A percentile compares a stretch with the other conserved stretches of the same genome.
phyloP scores from a whole-genome alignment of 2,888 invertebrate species.

The Rhagium mordax region DNA sequence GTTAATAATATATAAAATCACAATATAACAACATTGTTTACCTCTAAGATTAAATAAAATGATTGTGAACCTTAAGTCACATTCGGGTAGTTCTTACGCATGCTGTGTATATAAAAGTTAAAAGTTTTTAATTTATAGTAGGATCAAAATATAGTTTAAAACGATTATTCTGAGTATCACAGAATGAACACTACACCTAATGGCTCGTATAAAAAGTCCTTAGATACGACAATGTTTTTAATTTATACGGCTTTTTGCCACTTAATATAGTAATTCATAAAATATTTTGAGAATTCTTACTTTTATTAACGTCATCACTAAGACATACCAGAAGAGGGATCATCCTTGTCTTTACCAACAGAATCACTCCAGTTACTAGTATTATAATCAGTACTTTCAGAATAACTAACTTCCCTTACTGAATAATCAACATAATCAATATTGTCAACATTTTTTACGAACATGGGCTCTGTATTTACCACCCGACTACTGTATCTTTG shows the following conservation, averaged over 20 bases:
- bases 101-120: conserved; percentile 49
- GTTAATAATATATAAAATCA: conserved; percentile 31
- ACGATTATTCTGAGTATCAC: conserved; percentile 71
- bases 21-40: conserved; percentile 33
- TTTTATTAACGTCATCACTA: conserved; percentile 59
- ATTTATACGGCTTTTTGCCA: conserved; percentile 35
- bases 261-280: conserved; percentile 36
- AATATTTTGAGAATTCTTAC: conserved; percentile 39
- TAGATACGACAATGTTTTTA: conserved; percentile 64
- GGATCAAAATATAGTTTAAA: conserved; percentile 62
- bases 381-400: conserved; percentile 49
- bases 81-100: conserved; percentile 53
- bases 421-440: conserved; percentile 56
- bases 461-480: conserved; percentile 69
- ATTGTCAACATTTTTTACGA: conserved; percentile 67
- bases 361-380: conserved; percentile 43
- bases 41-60: conserved; percentile 44
- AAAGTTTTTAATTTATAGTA: conserved; percentile 40
- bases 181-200: conserved; percentile 71
- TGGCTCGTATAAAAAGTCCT: conserved; percentile 70
- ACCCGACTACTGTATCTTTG: conserved; percentile 68
- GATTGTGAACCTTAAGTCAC: conserved; percentile 60
- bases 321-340: conserved; percentile 71
- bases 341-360: conserved; percentile 66
- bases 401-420: conserved; percentile 43